These are phyloP conservation scores for Lasioglossum baleicum DNA, from an alignment of 1,140 invertebrate genomes.

Conservation along the genomic window DNA sequence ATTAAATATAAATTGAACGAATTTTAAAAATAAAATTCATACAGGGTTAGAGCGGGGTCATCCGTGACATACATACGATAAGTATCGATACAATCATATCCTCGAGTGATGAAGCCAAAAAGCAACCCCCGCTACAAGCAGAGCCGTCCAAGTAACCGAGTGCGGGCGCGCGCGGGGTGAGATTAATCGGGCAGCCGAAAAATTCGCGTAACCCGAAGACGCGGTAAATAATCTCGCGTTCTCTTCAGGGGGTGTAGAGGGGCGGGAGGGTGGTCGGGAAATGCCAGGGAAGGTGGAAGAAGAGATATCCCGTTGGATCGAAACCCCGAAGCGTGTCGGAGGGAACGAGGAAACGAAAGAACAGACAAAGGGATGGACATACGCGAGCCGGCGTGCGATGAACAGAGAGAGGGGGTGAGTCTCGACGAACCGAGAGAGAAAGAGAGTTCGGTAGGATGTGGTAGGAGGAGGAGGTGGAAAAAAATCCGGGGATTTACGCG, in stretches of 20 bases:
- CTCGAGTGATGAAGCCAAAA: too few species aligned
- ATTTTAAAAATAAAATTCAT: too few species aligned
- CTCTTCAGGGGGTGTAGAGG: background rate
- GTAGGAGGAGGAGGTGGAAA: conserved; percentile 56
- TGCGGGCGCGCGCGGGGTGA: background rate
- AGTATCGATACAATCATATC: background rate
- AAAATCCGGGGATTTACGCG: conserved; percentile 72
- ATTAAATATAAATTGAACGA: too few species aligned
- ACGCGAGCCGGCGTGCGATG: too few species aligned
- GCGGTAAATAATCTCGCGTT: conserved; percentile 37
- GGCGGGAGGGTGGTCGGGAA: too few species aligned
- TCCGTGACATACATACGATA: too few species aligned
- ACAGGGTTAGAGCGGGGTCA: too few species aligned
- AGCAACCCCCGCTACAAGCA: too few species aligned
- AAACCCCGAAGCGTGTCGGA: conserved; percentile 14
- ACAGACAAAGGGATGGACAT: too few species aligned
- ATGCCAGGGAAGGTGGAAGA: background rate
- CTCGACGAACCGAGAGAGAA: conserved; percentile 1
- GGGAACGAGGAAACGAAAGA: conserved; percentile 15
- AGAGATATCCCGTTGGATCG: conserved; percentile 42
- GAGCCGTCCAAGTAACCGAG: background rate
- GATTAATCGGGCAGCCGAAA: conserved; percentile 22
- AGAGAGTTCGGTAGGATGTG: conserved; percentile 30
- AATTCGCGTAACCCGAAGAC: conserved; percentile 38
- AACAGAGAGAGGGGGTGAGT: too few species aligned